Evolutionary conservation across 2,888 invertebrate genomes (phyloP).

Genomic region (Bembecia ichneumoniformis): DNA sequence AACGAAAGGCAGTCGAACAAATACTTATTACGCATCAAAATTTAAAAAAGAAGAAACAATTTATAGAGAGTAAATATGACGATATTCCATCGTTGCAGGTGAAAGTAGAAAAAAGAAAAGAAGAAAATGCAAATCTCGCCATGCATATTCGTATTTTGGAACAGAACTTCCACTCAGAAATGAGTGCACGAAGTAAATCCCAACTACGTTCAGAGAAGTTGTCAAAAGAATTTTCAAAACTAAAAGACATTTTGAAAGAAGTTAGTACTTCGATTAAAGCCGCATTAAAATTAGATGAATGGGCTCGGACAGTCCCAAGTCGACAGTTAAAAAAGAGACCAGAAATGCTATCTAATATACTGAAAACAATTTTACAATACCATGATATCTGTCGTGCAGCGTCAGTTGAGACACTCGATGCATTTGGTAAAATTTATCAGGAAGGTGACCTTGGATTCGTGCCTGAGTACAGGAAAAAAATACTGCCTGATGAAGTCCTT

Average conservation of each 20-base stretch:
- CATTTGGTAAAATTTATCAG: slow-evolving; percentile 69
- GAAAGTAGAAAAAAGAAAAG: slow-evolving; percentile 50
- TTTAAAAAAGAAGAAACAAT: slow-evolving; percentile 57
- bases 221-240: slow-evolving; percentile 65
- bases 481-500: slow-evolving; percentile 18
- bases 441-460: slow-evolving; percentile 79
- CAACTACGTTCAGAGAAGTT: slow-evolving; percentile 53
- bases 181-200: slow-evolving; percentile 60
- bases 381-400: slow-evolving; percentile 49
- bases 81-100: slow-evolving; percentile 47
- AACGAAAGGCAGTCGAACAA: slow-evolving; percentile 76
- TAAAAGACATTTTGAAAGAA: slow-evolving; percentile 73
- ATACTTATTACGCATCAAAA: slow-evolving; percentile 72
- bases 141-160: slow-evolving; percentile 65
- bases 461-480: slow-evolving; percentile 54
- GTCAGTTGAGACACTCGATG: slow-evolving; percentile 57
- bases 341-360: slow-evolving; percentile 67
- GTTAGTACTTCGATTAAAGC: slow-evolving; percentile 74
- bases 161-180: slow-evolving; percentile 69
- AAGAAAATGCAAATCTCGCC: slow-evolving; percentile 56
- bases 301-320: slow-evolving; percentile 39
- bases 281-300: slow-evolving; percentile 66
- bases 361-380: slow-evolving; percentile 63
- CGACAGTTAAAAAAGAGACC: slow-evolving; percentile 59
- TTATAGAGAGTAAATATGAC: slow-evolving; percentile 47